phyloP scores from a whole-genome alignment of 2,797 vertebrate species.

The Cyclura pinguis region DNA sequence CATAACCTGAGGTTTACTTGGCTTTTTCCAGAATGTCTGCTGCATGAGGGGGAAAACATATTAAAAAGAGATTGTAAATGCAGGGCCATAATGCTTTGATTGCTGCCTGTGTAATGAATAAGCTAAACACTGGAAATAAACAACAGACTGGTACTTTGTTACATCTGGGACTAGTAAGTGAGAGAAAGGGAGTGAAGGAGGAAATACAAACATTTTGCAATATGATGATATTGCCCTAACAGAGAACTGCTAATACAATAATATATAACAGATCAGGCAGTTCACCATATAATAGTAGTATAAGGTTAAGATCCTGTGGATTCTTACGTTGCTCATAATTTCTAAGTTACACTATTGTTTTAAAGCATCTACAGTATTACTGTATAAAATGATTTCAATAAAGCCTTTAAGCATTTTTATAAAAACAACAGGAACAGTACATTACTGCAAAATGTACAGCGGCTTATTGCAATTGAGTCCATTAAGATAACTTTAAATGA shows the following conservation, averaged over 20 bases:
- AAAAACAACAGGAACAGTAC: slow-evolving; percentile 57
- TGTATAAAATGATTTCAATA: slow-evolving; percentile 61
- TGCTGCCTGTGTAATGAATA: slow-evolving; percentile 25
- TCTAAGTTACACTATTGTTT: slow-evolving; percentile 58
- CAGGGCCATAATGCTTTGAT: slow-evolving; percentile 35
- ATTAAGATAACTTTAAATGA: slow-evolving; percentile 68
- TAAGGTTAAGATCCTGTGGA: slow-evolving; percentile 54
- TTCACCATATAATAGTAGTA: slow-evolving; percentile 54
- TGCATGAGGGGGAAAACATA: slow-evolving; percentile 11
- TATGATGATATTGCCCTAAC: neutral
- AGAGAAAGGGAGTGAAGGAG: neutral
- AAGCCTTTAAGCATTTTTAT: slow-evolving; percentile 60
- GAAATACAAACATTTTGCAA: slow-evolving; percentile 3
- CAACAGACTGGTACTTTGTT: slow-evolving; percentile 41
- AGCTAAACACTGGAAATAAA: slow-evolving; percentile 18
- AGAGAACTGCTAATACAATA: slow-evolving; percentile 32
- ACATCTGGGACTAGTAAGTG: slow-evolving; percentile 25
- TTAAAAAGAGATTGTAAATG: slow-evolving; percentile 9
- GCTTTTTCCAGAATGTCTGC: slow-evolving; percentile 22
- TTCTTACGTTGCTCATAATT: slow-evolving; percentile 62
- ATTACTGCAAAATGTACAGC: slow-evolving; percentile 56
- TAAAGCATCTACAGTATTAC: slow-evolving; percentile 58
- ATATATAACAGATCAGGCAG: slow-evolving; percentile 22
- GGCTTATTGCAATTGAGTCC: slow-evolving; percentile 55
- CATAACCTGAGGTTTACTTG: neutral